Percentiles rank a stretch among this genome's conserved stretches.
Evolutionary conservation across 2,888 invertebrate species (phyloP).

Genomic region (Rhopalosiphum nymphaeae): DNA sequence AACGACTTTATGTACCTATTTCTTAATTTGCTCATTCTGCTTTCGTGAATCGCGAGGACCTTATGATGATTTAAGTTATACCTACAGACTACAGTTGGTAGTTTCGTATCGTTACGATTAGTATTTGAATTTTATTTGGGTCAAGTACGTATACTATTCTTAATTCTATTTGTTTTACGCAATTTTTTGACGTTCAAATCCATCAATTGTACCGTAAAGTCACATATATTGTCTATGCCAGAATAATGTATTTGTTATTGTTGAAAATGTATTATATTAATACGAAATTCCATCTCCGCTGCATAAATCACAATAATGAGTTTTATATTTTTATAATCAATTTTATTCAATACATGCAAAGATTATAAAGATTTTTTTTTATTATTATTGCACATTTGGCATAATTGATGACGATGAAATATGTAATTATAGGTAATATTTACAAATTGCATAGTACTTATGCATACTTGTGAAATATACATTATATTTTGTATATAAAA

Average conservation of each 20-base stretch:
- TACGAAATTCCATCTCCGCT: not conserved
- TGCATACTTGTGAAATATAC: not conserved
- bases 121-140: constrained; percentile 36
- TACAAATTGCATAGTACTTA: not conserved
- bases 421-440: not conserved
- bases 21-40: not conserved
- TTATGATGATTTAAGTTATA: not conserved
- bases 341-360: not conserved
- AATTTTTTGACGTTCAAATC: not conserved
- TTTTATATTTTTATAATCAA: not conserved
- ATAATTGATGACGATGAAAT: not conserved
- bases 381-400: not conserved
- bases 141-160: constrained; percentile 9
- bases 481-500: not conserved
- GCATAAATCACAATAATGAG: constrained; percentile 5
- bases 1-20: not conserved
- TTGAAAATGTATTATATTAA: not conserved
- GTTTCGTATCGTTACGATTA: not conserved
- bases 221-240: not conserved
- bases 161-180: constrained; percentile 15
- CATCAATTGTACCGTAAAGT: constrained; percentile 16
- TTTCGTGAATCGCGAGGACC: not conserved
- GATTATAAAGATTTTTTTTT: not conserved
- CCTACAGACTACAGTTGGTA: not conserved
- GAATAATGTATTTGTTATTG: not conserved